phyloP scores from a whole-genome alignment of 2,113 vertebrate species.

The Opisthocomus hoazin region DNA sequence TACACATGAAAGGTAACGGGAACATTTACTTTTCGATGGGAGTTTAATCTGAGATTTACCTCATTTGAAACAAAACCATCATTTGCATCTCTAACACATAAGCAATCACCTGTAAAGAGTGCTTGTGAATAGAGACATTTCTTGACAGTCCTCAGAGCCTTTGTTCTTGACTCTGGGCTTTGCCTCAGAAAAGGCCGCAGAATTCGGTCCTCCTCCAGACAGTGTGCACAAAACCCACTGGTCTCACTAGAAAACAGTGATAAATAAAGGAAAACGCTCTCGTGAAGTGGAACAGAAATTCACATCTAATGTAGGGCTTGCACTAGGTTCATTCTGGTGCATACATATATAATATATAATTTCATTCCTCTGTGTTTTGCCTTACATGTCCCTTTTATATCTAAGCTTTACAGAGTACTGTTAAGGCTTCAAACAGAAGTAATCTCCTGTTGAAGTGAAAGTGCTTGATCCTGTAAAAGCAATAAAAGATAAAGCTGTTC shows the following conservation, averaged over 20 bases:
- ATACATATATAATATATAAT: slow-evolving; percentile 12
- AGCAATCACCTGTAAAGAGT: slow-evolving; percentile 42
- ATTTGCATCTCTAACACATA: slow-evolving; percentile 20
- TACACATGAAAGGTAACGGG: slow-evolving; percentile 53
- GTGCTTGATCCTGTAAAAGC: slow-evolving; percentile 23
- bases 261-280: slow-evolving; percentile 18
- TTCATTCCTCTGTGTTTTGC: slow-evolving; percentile 21
- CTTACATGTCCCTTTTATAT: background rate
- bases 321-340: background rate
- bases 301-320: background rate
- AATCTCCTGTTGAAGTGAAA: slow-evolving; percentile 52
- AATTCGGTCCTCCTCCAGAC: background rate
- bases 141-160: background rate
- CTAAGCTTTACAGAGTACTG: background rate
- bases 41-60: slow-evolving; percentile 57
- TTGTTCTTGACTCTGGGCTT: background rate
- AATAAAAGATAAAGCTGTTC: slow-evolving; percentile 4
- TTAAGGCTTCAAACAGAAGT: slow-evolving; percentile 52
- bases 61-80: slow-evolving; percentile 32
- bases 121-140: background rate
- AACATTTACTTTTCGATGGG: slow-evolving; percentile 33
- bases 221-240: background rate
- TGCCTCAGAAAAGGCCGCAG: background rate
- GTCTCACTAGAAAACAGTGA: background rate
- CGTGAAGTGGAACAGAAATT: slow-evolving; percentile 38